Base-by-base conservation (phyloP, 2,797 vertebrate genomes). In the Clamator glandarius region DNA sequence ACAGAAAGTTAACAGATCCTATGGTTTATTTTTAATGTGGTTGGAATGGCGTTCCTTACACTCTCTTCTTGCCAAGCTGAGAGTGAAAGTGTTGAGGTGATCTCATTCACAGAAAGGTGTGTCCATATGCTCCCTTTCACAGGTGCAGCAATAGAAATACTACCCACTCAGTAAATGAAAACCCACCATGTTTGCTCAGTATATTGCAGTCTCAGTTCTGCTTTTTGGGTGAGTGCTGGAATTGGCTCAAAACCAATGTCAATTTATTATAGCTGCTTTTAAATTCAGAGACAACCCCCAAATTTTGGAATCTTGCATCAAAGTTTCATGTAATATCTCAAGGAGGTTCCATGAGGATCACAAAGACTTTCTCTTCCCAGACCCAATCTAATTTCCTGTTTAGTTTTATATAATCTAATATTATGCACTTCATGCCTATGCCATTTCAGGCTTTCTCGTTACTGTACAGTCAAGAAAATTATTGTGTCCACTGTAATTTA, bases 101-200 rank as follows among this genome's bases (percentile, higher is more conserved):
- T 90, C 89, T 97, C 96, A 97, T 84, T 48, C 75, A 74, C 81
- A 89, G 81, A 89, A 95, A 96, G 67, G 73, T 90, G 69, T 92
- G 84, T 42, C 67, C 82, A 33, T 44, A 28, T 15, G 82, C 55
- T 91, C 64, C 57, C 68, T 86, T 96, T 82, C 87, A 87, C 90
- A 97, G 95, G 95, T 98, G 93, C 84, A 97, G 84, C 83, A 76
- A 68, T 54, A 88, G 87, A 96, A 95, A 82, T 80, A 52, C 54
- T 89, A 81, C 51, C 59, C 18, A 0, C 33, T 50, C 72, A 61
- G 55, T 86, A 69, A 84, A 54, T 13, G 11, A 96, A 95, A 84
- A 73, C 59, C 52, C 42, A 52, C 82, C 46, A 18, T 74, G 83
- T 92, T 81, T 83, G 36, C 21, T 93, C 39, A 92, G 72, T 73